These are phyloP conservation scores for Zoanthus sansibaricus DNA, from an alignment of 92 coral and sea anemone species.

Conservation along the genomic window DNA sequence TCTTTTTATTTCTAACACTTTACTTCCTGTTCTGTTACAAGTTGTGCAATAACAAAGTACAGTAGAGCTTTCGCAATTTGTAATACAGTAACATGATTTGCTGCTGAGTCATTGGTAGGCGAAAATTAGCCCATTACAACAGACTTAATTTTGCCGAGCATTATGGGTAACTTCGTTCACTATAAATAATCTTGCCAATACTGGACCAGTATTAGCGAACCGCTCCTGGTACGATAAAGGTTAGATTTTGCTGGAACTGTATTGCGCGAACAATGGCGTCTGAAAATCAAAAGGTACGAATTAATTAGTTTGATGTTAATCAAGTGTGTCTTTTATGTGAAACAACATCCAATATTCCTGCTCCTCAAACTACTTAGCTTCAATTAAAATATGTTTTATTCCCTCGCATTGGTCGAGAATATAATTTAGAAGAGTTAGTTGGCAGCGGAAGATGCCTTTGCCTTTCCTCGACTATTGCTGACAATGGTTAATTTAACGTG, in stretches of 20 bases:
- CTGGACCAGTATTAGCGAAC: constrained; percentile 36
- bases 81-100: not conserved
- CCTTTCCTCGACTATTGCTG: too few relatives aligned
- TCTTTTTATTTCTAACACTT: too few relatives aligned
- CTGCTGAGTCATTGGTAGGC: not conserved
- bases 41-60: too few relatives aligned
- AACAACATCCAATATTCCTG: not conserved
- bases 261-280: constrained; percentile 11
- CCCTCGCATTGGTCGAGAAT: too few relatives aligned
- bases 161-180: not conserved
- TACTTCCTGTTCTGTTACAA: too few relatives aligned
- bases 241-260: not conserved
- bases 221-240: not conserved
- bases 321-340: not conserved
- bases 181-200: not conserved
- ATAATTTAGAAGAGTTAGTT: too few relatives aligned
- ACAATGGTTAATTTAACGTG: too few relatives aligned
- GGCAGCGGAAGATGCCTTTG: too few relatives aligned
- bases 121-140: constrained; percentile 31
- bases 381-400: too few relatives aligned
- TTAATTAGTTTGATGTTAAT: not conserved
- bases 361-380: not conserved
- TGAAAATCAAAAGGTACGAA: constrained; percentile 2
- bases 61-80: not conserved
- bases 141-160: not conserved